Evolutionary conservation across 2,888 invertebrate species (phyloP).

Genomic region (Ctena decussata): DNA sequence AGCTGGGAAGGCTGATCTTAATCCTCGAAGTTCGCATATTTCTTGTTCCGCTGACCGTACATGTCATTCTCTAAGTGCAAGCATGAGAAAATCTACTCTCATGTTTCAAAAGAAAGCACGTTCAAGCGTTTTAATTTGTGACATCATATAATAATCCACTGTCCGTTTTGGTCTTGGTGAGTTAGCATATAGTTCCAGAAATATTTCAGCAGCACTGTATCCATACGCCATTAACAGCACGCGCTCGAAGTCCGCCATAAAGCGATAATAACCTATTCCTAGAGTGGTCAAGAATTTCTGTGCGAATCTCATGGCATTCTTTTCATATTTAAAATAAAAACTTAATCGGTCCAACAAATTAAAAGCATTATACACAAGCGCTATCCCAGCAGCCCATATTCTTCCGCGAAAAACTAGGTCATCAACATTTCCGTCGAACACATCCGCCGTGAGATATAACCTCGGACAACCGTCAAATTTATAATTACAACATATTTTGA

Average conservation of each 20-base stretch:
- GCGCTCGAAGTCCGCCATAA: conserved; percentile 55
- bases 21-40: no score
- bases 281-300: conserved; percentile 59
- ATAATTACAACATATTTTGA: conserved; percentile 51
- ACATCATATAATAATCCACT: conserved; percentile 30
- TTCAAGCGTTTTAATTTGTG: conserved; percentile 54
- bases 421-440: conserved; percentile 49
- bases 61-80: no score
- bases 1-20: no score
- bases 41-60: no score
- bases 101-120: conserved; percentile 57
- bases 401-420: conserved; percentile 62
- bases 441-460: conserved; percentile 46
- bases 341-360: conserved; percentile 60
- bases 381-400: conserved; percentile 65
- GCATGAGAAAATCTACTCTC: no score
- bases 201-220: conserved; percentile 61
- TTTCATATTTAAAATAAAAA: conserved; percentile 56
- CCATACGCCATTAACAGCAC: conserved; percentile 61
- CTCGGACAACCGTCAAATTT: conserved; percentile 59
- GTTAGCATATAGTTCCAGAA: conserved; percentile 51
- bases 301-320: conserved; percentile 56
- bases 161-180: conserved; percentile 31
- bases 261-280: conserved; percentile 57
- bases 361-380: conserved; percentile 59